Percentiles rank a stretch among this genome's conserved stretches.
These are phyloP conservation scores for Patella ulyssiponensis DNA, from an alignment of 2,888 invertebrate genomes.

Conservation along the genomic window DNA sequence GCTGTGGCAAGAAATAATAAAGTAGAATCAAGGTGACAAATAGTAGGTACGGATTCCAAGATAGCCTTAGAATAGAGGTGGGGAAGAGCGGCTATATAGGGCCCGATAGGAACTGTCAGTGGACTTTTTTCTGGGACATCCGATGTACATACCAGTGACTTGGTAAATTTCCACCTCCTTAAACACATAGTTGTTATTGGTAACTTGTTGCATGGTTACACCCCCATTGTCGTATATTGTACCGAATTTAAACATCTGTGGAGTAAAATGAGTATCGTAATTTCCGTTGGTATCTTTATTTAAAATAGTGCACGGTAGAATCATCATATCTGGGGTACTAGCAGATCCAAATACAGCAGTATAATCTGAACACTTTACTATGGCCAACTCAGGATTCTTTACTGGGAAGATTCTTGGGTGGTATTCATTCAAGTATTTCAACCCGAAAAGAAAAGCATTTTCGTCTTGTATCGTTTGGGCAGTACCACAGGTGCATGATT, in stretches of 20 bases:
- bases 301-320: neutral
- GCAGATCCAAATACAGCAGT: constrained; percentile 35
- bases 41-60: no score
- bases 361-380: constrained; percentile 18
- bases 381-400: constrained; percentile 15
- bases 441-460: constrained; percentile 42
- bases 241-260: neutral
- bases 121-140: no score
- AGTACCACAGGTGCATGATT: constrained; percentile 8
- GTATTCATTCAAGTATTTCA: constrained; percentile 30
- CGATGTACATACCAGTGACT: constrained; percentile 35
- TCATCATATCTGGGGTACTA: constrained; percentile 20
- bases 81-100: no score
- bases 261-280: neutral
- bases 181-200: constrained; percentile 28
- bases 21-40: no score
- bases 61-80: no score
- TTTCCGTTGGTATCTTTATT: constrained; percentile 6
- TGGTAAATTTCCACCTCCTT: constrained; percentile 45
- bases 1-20: no score
- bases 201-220: constrained; percentile 9
- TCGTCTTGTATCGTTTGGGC: constrained; percentile 23
- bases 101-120: no score
- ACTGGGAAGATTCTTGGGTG: constrained; percentile 30
- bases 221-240: constrained; percentile 15